Conservation (phyloP, 2,797 vertebrate genomes). For the Acrossocheilus fasciatus region DNA sequence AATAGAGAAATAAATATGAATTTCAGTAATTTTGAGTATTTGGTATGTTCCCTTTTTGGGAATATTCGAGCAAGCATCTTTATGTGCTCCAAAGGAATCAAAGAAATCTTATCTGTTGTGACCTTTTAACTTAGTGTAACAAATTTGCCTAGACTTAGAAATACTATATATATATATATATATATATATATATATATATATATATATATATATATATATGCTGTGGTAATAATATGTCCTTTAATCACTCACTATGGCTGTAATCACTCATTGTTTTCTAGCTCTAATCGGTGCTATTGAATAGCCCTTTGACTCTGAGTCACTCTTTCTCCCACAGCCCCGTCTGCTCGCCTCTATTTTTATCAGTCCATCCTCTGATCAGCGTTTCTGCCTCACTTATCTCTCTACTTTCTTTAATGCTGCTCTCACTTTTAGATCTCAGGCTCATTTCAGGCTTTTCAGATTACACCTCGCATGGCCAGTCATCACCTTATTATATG, state of each 20-base stretch:
- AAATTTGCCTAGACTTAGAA: neutral
- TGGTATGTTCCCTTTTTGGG: neutral
- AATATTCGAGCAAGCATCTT: neutral
- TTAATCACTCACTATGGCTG: neutral
- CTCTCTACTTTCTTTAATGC: conserved; percentile 16
- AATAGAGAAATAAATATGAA: neutral
- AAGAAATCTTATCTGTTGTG: neutral
- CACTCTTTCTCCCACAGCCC: conserved; percentile 17
- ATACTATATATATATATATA: neutral
- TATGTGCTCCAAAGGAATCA: neutral
- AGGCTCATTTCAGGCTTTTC: conserved; percentile 16
- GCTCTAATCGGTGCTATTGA: neutral
- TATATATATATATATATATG: too few relatives aligned
- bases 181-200: neutral
- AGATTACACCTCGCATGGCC: conserved; percentile 12
- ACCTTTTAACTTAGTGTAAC: neutral
- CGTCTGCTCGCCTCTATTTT: conserved; percentile 13
- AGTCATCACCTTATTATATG: neutral
- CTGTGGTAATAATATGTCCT: neutral
- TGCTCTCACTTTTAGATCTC: conserved; percentile 12
- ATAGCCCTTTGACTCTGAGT: conserved; percentile 9
- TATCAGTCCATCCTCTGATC: conserved; percentile 20
- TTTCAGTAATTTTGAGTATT: neutral
- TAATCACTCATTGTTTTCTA: conserved; percentile 5
- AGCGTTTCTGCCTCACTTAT: neutral